phyloP scores from a whole-genome alignment of 2,113 vertebrate species.

The Vireo altiloquus region DNA sequence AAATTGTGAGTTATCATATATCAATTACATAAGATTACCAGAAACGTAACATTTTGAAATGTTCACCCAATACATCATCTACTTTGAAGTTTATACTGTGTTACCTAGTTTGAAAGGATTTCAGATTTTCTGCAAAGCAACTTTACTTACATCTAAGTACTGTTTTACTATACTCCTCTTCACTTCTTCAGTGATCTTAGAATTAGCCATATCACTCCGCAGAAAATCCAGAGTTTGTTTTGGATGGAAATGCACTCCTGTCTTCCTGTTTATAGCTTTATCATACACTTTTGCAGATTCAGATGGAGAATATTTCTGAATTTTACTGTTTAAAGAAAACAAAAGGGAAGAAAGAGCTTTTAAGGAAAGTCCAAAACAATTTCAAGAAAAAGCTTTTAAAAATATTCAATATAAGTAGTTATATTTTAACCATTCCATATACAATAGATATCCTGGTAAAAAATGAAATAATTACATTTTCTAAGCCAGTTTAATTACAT shows the following conservation, averaged over 20 bases:
- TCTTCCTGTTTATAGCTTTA: slow-evolving; percentile 93
- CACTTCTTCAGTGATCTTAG: slow-evolving; percentile 86
- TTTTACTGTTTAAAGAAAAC: slow-evolving; percentile 84
- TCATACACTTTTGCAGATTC: slow-evolving; percentile 99
- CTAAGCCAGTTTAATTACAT: too few relatives aligned
- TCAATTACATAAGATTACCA: not conserved
- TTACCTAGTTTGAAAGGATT: not conserved
- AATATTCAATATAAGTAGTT: too few relatives aligned
- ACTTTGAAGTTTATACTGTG: not conserved
- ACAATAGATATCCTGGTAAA: too few relatives aligned
- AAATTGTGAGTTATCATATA: not conserved
- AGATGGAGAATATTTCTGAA: slow-evolving; percentile 97
- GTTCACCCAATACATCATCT: not conserved
- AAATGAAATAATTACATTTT: too few relatives aligned
- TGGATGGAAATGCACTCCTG: slow-evolving; percentile 87
- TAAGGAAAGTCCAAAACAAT: too few relatives aligned
- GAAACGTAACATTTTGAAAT: not conserved
- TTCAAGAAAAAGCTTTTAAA: too few relatives aligned
- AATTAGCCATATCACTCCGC: slow-evolving; percentile 86
- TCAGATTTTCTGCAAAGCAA: not conserved
- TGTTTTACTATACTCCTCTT: slow-evolving; percentile 95
- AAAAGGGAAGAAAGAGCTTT: not conserved
- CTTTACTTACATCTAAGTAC: slow-evolving; percentile 91
- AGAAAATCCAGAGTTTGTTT: slow-evolving; percentile 96
- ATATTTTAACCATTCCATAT: too few relatives aligned